phyloP scores from a whole-genome alignment of 2,113 vertebrate genomes.

The Xenopus tropicalis region DNA sequence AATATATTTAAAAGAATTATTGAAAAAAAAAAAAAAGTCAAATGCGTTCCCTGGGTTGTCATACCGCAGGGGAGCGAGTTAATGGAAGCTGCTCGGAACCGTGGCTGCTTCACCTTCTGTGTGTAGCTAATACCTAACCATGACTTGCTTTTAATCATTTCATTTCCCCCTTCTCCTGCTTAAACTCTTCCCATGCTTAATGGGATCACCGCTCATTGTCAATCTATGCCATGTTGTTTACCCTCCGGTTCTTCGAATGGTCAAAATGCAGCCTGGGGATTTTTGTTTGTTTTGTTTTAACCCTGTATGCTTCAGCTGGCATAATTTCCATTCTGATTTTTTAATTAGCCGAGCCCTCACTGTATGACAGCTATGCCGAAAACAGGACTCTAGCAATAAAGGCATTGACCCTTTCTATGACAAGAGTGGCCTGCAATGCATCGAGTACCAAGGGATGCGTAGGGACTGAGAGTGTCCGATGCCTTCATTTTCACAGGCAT shows the following conservation, averaged over 20 bases:
- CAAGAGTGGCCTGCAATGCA: slow-evolving; percentile 19
- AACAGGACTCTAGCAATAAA: slow-evolving; percentile 29
- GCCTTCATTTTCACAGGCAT: no score
- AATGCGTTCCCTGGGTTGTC: slow-evolving; percentile 58
- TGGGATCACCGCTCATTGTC: slow-evolving; percentile 9
- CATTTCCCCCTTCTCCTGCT: slow-evolving; percentile 53
- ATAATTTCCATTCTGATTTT: neutral
- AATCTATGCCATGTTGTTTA: neutral
- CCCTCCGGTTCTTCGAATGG: slow-evolving; percentile 23
- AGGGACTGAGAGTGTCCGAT: neutral
- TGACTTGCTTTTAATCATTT: slow-evolving; percentile 53
- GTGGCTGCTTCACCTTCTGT: slow-evolving; percentile 54
- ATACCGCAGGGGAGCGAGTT: slow-evolving; percentile 64
- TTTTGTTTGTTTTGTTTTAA: slow-evolving; percentile 34
- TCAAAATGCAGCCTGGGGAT: slow-evolving; percentile 71
- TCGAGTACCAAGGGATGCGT: neutral
- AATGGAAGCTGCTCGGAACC: slow-evolving; percentile 67
- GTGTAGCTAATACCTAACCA: slow-evolving; percentile 69
- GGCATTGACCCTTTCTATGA: slow-evolving; percentile 29
- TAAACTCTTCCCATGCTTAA: neutral
- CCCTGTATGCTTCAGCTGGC: neutral
- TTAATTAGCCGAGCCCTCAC: slow-evolving; percentile 15
- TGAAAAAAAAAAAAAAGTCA: slow-evolving; percentile 4
- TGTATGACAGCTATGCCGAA: slow-evolving; percentile 10
- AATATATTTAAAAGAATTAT: slow-evolving; percentile 37